These are phyloP conservation scores for Psittacula echo DNA, from an alignment of 2,797 vertebrate species.

Conservation along the genomic window DNA sequence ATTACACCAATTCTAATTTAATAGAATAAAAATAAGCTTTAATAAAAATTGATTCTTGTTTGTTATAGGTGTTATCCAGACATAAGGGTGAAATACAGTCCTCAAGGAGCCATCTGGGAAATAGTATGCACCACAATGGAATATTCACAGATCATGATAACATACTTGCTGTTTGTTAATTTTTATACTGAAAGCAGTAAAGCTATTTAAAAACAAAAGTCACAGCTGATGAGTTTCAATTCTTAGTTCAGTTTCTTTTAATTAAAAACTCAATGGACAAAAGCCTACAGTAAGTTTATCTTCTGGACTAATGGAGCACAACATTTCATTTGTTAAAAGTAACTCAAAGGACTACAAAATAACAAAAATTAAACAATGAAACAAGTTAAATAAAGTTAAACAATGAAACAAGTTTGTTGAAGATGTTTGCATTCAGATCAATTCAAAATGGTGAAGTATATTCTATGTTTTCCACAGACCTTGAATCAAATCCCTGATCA, in stretches of 20 bases:
- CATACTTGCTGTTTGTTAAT: conserved; percentile 4
- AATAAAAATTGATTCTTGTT: conserved; percentile 7
- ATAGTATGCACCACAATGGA: neutral
- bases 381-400: neutral
- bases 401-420: neutral
- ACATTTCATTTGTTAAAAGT: conserved; percentile 44
- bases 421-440: neutral
- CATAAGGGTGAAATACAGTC: neutral
- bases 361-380: neutral
- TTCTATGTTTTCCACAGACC: neutral
- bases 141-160: conserved; percentile 35
- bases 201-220: conserved; percentile 45
- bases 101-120: conserved; percentile 10
- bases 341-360: neutral
- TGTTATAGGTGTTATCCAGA: conserved; percentile 6
- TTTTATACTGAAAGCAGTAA: conserved; percentile 27
- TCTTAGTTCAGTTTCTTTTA: conserved; percentile 54
- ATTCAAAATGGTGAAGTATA: neutral
- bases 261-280: conserved; percentile 65
- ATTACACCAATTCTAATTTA: conserved; percentile 2
- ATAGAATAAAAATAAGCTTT: neutral
- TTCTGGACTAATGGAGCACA: conserved; percentile 54
- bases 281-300: conserved; percentile 53
- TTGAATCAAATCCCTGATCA: neutral
- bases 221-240: conserved; percentile 45